These are phyloP conservation scores for Cotesia chilonis DNA, from an alignment of 1,140 invertebrate species.

Conservation along the genomic window DNA sequence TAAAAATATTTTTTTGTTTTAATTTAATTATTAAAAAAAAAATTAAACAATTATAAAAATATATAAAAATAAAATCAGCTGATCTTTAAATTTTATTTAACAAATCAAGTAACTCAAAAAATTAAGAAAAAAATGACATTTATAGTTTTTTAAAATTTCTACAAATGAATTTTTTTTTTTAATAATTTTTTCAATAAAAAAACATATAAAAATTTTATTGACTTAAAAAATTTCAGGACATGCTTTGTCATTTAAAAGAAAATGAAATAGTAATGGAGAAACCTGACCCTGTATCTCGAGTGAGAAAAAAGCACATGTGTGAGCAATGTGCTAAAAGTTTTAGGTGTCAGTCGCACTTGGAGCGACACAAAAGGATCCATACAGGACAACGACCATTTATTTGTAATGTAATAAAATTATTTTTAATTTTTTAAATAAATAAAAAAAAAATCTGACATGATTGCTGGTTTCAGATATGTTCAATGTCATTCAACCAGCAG, in stretches of 20 bases:
- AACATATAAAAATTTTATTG: background rate
- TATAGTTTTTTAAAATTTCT: too few relatives aligned
- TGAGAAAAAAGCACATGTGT: conserved; percentile 49
- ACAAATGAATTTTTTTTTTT: too few relatives aligned
- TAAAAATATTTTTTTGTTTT: too few relatives aligned
- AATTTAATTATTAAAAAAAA: too few relatives aligned
- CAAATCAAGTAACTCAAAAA: too few relatives aligned
- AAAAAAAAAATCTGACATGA: conserved; percentile 2
- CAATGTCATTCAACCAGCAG: conserved; percentile 70
- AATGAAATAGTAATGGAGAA: conserved; percentile 46
- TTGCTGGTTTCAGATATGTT: conserved; percentile 65
- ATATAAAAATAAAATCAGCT: too few relatives aligned
- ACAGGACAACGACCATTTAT: conserved; percentile 58
- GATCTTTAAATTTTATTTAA: too few relatives aligned
- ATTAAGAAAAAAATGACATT: too few relatives aligned
- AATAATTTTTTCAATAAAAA: background rate
- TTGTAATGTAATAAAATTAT: conserved; percentile 52
- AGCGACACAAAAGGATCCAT: conserved; percentile 60
- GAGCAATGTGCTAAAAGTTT: conserved; percentile 57
- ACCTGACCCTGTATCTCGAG: conserved; percentile 24
- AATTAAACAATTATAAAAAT: too few relatives aligned
- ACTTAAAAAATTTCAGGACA: conserved; percentile 46
- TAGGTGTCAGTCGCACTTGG: conserved; percentile 58
- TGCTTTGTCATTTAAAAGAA: conserved; percentile 56
- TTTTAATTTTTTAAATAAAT: conserved; percentile 22